Evolutionary conservation across 2,797 vertebrate genomes (phyloP).

Genomic region (Schizothorax lantsangensis): DNA sequence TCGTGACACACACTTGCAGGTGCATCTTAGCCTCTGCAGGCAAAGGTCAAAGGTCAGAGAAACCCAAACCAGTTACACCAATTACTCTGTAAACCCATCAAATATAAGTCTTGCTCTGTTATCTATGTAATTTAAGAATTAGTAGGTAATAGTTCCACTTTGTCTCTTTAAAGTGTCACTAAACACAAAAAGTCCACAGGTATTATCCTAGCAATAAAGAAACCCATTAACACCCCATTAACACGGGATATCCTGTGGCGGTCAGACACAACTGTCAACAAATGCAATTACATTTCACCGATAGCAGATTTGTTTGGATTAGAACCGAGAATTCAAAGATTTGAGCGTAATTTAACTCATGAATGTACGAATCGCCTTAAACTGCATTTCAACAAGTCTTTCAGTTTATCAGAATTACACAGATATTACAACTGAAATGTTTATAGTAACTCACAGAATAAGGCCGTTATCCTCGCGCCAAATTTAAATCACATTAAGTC

Average conservation of each 20-base stretch:
- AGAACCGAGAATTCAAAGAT: no score
- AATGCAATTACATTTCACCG: not conserved
- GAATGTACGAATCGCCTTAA: not conserved
- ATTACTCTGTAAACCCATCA: constrained; percentile 39
- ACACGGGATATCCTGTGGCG: not conserved
- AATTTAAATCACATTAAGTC: constrained; percentile 18
- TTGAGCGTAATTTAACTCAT: not conserved
- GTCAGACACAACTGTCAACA: constrained; percentile 4
- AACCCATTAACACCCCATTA: constrained; percentile 27
- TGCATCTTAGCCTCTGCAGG: constrained; percentile 43
- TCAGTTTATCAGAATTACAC: not conserved
- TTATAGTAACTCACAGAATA: constrained; percentile 24
- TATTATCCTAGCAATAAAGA: constrained; percentile 11
- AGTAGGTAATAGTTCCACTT: constrained; percentile 13
- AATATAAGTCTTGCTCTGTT: constrained; percentile 3
- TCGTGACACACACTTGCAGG: constrained; percentile 51
- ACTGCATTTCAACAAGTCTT: constrained; percentile 6
- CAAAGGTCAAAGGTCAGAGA: constrained; percentile 53
- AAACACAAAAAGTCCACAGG: constrained; percentile 12
- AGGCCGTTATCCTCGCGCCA: not conserved
- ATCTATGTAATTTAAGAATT: constrained; percentile 30
- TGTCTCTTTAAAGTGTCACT: constrained; percentile 19
- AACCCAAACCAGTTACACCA: constrained; percentile 39
- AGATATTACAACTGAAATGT: not conserved
- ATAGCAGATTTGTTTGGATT: constrained; percentile 1